Base-by-base conservation (phyloP, 1,140 invertebrate genomes). In the Sarcophaga peregrina region DNA sequence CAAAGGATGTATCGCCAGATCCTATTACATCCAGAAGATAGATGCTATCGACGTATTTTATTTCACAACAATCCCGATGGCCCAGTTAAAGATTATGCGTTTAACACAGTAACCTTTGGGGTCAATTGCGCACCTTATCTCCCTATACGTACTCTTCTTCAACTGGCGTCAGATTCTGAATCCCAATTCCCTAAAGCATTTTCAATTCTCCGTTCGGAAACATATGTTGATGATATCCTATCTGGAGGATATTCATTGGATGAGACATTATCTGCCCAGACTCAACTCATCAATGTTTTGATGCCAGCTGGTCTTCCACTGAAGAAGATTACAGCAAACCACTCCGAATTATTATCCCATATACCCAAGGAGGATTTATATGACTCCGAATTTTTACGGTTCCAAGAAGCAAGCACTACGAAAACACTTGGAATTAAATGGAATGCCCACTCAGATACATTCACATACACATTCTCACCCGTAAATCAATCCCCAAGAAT, bases 351-450 rank as follows among this genome's bases (percentile, higher is more conserved):
- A 15, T 46, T 76, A n/a, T n/a, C 47, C 74, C 74, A 76, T 46
- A 48, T 76, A n/a, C 74, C 74, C n/a, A 46, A 50, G 7, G 54
- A 82, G 10, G 47, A 82, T 48, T 46, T 82, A 17, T 72, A 72
- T 17, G 81, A 72, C 73, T 17, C 11, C n/a, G 45, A 72, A 10
- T 47, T 82, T 72, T 20, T 68, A 2, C 20, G 15, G 47, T 82
- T 82, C 20, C 37, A 68, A 6, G 81, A 82, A 48, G 46, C 58
- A 46, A 82, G 81, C 46, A 48, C 81, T n/a, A 82, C 62, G 46
- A 82, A 82, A 72, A 72, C 81, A 10, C 45, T 82, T 8, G 81
- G 81, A 7, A 82, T 82, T 72, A 72, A 82, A 50, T 82, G 81
- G 46, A 82, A 73, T 48, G 62, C 81, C 15, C 25, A 50, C 17